Percentiles rank a stretch among this genome's conserved stretches.
Conservation (phyloP, 2,113 vertebrate genomes). For the Rhinogobius similis region DNA sequence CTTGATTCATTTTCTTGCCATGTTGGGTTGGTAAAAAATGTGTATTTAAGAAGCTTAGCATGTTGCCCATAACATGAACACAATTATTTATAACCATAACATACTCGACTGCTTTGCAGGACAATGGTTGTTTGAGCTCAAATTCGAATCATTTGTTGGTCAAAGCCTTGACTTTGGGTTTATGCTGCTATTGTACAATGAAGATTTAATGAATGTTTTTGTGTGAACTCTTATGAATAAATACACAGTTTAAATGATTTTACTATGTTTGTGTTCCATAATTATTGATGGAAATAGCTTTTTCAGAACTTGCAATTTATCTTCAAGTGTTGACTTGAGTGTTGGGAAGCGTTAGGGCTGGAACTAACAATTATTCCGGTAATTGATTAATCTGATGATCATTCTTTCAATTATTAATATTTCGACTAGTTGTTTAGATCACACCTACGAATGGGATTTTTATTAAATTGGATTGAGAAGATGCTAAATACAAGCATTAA, state of each 20-base stretch:
- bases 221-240: constrained; percentile 68
- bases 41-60: constrained; percentile 62
- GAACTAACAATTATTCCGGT: too few species aligned
- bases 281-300: too few species aligned
- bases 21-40: constrained; percentile 37
- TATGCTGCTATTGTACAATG: constrained; percentile 46
- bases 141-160: constrained; percentile 32
- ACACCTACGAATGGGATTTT: too few species aligned
- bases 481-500: too few species aligned
- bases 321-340: too few species aligned
- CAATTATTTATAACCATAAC: constrained; percentile 61
- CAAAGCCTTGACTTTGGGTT: constrained; percentile 34
- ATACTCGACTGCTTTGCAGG: constrained; percentile 50
- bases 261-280: too few species aligned
- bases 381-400: too few species aligned
- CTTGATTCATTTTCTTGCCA: constrained; percentile 25
- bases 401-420: too few species aligned
- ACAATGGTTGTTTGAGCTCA: constrained; percentile 47
- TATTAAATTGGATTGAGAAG: too few species aligned
- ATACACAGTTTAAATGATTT: constrained; percentile 32
- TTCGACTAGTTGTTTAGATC: too few species aligned
- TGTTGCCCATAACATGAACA: constrained; percentile 72
- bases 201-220: constrained; percentile 61
- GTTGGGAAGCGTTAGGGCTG: too few species aligned
- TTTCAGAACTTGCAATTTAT: too few species aligned